Base-by-base conservation (phyloP, 2,888 invertebrate species). In the Scrobipalpa atriplicella region DNA sequence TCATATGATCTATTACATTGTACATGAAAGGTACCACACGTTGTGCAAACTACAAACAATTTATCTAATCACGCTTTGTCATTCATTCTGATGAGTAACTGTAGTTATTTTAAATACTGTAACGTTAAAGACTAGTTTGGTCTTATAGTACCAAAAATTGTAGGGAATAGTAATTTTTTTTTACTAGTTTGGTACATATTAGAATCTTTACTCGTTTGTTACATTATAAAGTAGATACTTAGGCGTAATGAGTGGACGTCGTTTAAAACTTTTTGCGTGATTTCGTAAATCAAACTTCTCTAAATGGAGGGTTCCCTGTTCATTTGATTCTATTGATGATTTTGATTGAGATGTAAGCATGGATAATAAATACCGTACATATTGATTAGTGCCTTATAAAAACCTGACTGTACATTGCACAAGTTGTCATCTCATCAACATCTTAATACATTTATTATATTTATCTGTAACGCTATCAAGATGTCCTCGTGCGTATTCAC, bases 271-370 rank as follows among this genome's bases (percentile, higher is more conserved):
- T 47, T 43, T 13, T n/a, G n/a, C 11, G 1, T 29, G 29, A 29
- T 29, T 29, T 29, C 29, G 29, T 3, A 43, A 54, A 18, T 54
- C 19, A 19, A 54, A 54, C n/a, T n/a, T 51, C 19, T 18, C 9
- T 19, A 19, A 58, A 58, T 16, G 38, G n/a, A 16, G n/a, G 18
- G 38, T 38, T 73, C 75, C 71, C 71, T 67, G 72, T 75, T 75
- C 70, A 68, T 72, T 76, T 77, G 77, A 77, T 76, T 74, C 77
- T 77, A 77, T 76, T 76, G 74, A 75, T 39, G 21, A 54, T 19
- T 56, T 56, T 16, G n/a, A 47, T 47, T 3, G 47, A 47, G 47
- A n/a, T 16, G n/a, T 47, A 16, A 47, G 47, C 47, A 16, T 47
- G 47, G n/a, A 47, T 47, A 16, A 47, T 16, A 47, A 43, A 47